Base-by-base conservation (phyloP, 2,797 vertebrate genomes). In the Pelodytes ibericus region DNA sequence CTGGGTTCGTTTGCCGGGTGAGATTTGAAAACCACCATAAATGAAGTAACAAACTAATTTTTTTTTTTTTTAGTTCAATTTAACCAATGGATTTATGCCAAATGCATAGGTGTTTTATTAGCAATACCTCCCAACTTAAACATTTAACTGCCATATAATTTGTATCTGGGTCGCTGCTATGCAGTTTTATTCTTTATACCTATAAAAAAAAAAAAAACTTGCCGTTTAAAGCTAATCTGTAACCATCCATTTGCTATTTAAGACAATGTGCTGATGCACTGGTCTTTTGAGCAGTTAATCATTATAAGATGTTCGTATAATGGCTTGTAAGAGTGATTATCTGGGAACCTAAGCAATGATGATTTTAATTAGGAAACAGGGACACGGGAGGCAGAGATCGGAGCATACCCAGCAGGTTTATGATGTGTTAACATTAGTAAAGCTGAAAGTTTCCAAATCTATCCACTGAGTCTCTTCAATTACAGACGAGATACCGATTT, bases 211-310 rank as follows among this genome's bases (percentile, higher is more conserved):
- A 36, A 15, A 31, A 25, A 62, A 53, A 51, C 41, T 24, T 74
- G 61, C 71, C 27, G 25, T 74, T 65, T 74, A 56, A 27, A 58
- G 61, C 47, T 74, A 65, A 56, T 77, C 64, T 64, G 66, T 63
- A 56, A 44, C 59, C 67, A 71, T 63, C 66, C 74, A 77, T 70
- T 71, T 71, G 59, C n/a, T 57, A 24, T 39, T 63, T 56, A n/a
- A 71, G 67, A 58, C 60, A 71, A 77, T 77, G 67, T 71, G 74
- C 74, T 77, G 74, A 77, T 31, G 49, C 36, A 20, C 33, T 30
- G 56, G 25, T 41, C 58, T 71, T 71, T 30, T 71, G 33, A 27
- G 24, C 59, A 30, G 74, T 77, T 77, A 77, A 77, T 77, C 74
- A 77, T 64, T 31, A 33, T 27, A 64, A 57, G 74, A 77, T 57